Base-by-base conservation (phyloP, 2,888 invertebrate genomes). In the Himalopsyche tibetana region DNA sequence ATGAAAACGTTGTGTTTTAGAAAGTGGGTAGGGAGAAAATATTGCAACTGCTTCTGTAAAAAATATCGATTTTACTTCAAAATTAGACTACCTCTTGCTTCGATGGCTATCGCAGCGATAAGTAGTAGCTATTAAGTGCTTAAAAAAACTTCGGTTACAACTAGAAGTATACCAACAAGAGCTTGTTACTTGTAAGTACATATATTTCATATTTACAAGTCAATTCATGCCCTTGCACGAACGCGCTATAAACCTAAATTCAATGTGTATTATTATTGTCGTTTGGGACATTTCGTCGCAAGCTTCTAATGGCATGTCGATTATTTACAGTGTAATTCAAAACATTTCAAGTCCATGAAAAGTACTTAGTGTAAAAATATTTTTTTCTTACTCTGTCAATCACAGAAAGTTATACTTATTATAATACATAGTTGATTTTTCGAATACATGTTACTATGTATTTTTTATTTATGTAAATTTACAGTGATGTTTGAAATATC, bases 41-140 rank as follows among this genome's bases (percentile, higher is more conserved):
- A 0, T 28, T 19, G 63, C 19, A 63, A 28, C 63, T 63, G 8
- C 9, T 19, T 28, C 19, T 19, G 9, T 63, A 63, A 19, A 56
- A 63, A 63, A 63, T 63, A 63, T 63, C 63, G 63, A 63, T 63
- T 63, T 28, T 63, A 63, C 19, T 63, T 63, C 63, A 63, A 28
- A 63, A 63, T 63, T 63, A 63, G 63, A 63, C 63, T 28, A 63
- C 19, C 19, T 6, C 63, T 63, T 63, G 63, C 63, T 63, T 19
- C 63, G 63, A 63, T 63, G 2, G 28, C 63, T 63, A 19, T 19
- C 19, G 63, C 19, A 19, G 63, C 11, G 11, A 19, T 63, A 63
- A 63, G 63, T 63, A 19, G 63, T 4, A 63, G 63, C 63, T 63
- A 63, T 63, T 19, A 63, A 63, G 63, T 63, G 63, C 63, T 63